Percentiles rank a stretch among this genome's conserved stretches.
Conservation (phyloP, 2,113 vertebrate genomes). For the Tauraco erythrolophus region DNA sequence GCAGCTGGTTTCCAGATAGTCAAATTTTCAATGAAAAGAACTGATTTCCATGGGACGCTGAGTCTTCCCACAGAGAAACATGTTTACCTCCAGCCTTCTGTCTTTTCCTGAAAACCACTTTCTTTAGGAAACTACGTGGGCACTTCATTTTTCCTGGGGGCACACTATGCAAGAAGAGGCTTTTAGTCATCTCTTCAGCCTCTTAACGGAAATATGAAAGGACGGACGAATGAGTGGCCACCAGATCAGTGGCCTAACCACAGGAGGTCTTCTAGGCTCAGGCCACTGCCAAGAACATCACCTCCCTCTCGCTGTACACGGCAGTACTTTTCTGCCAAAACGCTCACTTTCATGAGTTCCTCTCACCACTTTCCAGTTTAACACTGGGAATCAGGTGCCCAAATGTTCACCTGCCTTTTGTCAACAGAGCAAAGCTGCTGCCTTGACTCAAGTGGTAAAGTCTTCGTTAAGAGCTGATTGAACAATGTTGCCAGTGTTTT, state of each 20-base stretch:
- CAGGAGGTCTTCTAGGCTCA: background rate
- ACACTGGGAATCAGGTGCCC: background rate
- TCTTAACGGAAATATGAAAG: background rate
- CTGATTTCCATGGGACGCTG: constrained; percentile 14
- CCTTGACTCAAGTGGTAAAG: background rate
- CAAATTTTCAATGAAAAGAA: background rate
- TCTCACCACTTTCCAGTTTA: background rate
- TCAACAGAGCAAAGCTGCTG: background rate
- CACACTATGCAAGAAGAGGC: background rate
- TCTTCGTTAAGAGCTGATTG: background rate
- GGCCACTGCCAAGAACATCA: background rate
- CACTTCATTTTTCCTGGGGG: background rate
- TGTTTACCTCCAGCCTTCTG: constrained; percentile 56
- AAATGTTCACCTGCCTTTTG: background rate
- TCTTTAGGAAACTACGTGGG: background rate
- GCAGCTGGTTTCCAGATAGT: constrained; percentile 16
- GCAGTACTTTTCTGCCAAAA: background rate
- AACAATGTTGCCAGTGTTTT: background rate
- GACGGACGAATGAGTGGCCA: rapidly evolving
- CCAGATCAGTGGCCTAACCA: background rate
- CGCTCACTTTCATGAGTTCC: background rate
- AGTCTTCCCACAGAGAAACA: constrained; percentile 57
- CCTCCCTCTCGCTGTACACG: background rate
- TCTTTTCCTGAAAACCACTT: constrained; percentile 9
- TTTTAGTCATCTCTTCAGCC: background rate